These are phyloP conservation scores for Lobophora halterata DNA, from an alignment of 2,888 invertebrate genomes.

Conservation along the genomic window DNA sequence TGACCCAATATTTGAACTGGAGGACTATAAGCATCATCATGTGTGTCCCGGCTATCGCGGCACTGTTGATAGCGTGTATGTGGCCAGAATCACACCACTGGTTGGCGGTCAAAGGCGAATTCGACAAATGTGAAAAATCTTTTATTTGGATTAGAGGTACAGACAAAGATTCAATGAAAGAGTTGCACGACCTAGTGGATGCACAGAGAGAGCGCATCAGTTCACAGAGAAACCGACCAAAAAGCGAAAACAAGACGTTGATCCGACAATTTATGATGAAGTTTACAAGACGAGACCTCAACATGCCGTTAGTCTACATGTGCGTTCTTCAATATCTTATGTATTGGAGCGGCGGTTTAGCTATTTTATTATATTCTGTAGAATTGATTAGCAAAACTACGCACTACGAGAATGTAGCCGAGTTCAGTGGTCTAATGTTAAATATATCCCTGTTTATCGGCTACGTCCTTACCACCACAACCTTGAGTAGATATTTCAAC, in stretches of 20 bases:
- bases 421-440: constrained; percentile 4
- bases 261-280: constrained; percentile 2
- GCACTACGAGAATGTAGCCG: constrained; percentile 4
- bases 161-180: constrained; percentile 15
- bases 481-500: no score
- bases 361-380: constrained; percentile 10
- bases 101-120: constrained; percentile 28
- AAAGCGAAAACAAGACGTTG: neutral
- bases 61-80: constrained; percentile 11
- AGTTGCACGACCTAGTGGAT: constrained; percentile 16
- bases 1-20: constrained; percentile 19
- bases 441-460: no score
- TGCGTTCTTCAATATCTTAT: constrained; percentile 5
- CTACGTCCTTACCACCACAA: no score
- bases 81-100: constrained; percentile 32
- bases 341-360: constrained; percentile 14
- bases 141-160: constrained; percentile 30
- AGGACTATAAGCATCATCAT: constrained; percentile 20
- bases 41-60: constrained; percentile 14
- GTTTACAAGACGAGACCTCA: constrained; percentile 9
- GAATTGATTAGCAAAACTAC: constrained; percentile 11
- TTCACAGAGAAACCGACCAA: constrained; percentile 4
- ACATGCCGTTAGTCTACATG: constrained; percentile 12
- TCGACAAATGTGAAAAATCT: constrained; percentile 20
- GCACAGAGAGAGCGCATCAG: constrained; percentile 8